Evolutionary conservation across 2,888 invertebrate species (phyloP), one percentile per base, ranked within the genome.

Genomic region (Eupsilia transversa): DNA sequence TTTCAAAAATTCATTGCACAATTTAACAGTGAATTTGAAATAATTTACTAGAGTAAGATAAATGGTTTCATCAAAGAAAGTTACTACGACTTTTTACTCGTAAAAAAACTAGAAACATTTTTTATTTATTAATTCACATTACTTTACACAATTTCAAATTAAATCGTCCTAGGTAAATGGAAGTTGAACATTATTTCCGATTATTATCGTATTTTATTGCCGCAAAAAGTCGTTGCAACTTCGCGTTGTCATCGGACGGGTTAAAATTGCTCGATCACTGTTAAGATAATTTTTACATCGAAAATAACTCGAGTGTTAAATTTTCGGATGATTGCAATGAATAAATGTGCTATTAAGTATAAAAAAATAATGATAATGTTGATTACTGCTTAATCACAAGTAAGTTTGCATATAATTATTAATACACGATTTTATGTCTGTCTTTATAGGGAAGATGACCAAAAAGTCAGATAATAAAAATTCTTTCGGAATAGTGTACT

Each of bases 221-320:
- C 2, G 33, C 27, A 65, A 46, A 76, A 70, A 59, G 43, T 54
- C 46, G 20, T 70, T 70, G 33, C 35, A 54, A 57, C 30, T 60
- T 20, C 17, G 17, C 57, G 54, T 59, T 73, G 35, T 72, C 69
- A 79, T 77, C 35, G 43, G 33, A 66, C 27, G 63, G 57, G 54
- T 78, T 78, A 76, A 72, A 57, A 68, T 70, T 52, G 23, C 27
- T 64, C 27, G 67, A 77, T 74, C 20, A 30, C 27, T 54, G 46
- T 74, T 65, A 74, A 76, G 61, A 73, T 74, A 72, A 70, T 49
- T 71, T 64, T 61, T 60, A 69, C 65, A 61, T 75, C 17, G 38
- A 75, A 70, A 72, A 69, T 61, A 65, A 57, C 38, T 67, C 12
- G n/a, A 63, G 10, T 38, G 52, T 71, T 74, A 52, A 69, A 79